These are phyloP conservation scores for Stenodera caucasica DNA, from an alignment of 2,888 invertebrate species.

Conservation along the genomic window DNA sequence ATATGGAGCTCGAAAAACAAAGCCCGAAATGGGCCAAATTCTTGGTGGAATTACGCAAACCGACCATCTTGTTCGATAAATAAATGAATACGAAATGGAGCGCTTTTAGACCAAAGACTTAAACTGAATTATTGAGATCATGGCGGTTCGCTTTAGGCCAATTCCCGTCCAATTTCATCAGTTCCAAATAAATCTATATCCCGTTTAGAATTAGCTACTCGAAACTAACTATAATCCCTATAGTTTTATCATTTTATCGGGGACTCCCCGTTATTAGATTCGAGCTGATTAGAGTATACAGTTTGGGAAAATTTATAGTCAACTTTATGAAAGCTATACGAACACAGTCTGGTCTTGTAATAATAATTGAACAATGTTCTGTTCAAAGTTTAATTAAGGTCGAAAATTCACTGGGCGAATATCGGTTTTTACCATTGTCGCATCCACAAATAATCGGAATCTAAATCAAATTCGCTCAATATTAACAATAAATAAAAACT, in stretches of 20 bases:
- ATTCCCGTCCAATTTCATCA: too few species aligned
- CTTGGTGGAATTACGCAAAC: background rate
- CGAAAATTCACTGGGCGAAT: background rate
- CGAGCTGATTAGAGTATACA: background rate
- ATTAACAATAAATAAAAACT: too few species aligned
- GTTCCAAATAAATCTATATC: too few species aligned
- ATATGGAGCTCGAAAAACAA: too few species aligned
- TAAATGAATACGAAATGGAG: constrained; percentile 19
- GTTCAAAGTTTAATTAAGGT: background rate
- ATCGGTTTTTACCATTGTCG: background rate
- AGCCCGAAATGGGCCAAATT: too few species aligned
- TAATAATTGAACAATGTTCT: constrained; percentile 5
- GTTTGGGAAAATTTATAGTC: constrained; percentile 17
- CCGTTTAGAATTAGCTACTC: background rate
- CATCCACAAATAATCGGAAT: background rate
- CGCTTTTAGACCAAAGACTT: constrained; percentile 28
- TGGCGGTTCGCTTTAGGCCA: too few species aligned
- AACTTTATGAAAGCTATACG: constrained; percentile 12
- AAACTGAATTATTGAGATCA: constrained; percentile 28
- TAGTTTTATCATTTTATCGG: constrained; percentile 18
- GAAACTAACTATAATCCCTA: background rate
- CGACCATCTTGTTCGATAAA: constrained; percentile 16
- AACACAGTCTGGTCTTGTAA: background rate
- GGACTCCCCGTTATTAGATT: background rate
- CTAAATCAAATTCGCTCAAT: too few species aligned